phyloP scores from a whole-genome alignment of 2,797 vertebrate genomes.

The Falco naumanni region DNA sequence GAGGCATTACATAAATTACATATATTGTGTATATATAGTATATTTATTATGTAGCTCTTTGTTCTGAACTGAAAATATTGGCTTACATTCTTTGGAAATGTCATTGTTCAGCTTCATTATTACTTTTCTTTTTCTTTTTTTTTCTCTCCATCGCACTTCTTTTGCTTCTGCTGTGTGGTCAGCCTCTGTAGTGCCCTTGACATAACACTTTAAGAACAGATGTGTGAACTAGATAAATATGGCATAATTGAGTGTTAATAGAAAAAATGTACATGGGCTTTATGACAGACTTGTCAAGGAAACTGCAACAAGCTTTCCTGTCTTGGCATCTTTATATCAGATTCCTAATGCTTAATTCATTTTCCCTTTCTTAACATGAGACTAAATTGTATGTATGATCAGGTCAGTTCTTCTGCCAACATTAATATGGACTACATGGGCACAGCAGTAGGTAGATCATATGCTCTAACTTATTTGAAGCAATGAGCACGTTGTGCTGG shows the following conservation, averaged over 20 bases:
- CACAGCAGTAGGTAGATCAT: not conserved
- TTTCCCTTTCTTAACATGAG: not conserved
- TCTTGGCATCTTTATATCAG: not conserved
- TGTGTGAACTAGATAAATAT: not conserved
- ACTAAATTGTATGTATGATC: not conserved
- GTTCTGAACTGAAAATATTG: not conserved
- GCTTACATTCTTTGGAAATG: not conserved
- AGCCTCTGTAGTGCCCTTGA: not conserved
- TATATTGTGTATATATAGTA: not conserved
- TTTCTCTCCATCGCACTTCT: not conserved
- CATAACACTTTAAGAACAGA: not conserved
- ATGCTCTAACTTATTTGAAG: not conserved
- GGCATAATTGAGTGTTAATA: not conserved
- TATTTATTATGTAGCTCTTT: not conserved
- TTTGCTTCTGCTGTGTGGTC: not conserved
- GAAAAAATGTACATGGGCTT: not conserved
- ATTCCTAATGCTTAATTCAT: not conserved
- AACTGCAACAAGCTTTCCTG: not conserved
- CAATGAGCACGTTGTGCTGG: not conserved
- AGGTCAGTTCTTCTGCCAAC: not conserved
- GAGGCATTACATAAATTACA: not conserved
- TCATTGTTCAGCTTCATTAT: not conserved
- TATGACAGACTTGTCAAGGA: not conserved
- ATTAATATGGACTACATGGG: not conserved
- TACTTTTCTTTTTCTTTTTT: not conserved